Evolutionary conservation across 2,888 invertebrate genomes (phyloP).

Genomic region (Drosophila borealis): DNA sequence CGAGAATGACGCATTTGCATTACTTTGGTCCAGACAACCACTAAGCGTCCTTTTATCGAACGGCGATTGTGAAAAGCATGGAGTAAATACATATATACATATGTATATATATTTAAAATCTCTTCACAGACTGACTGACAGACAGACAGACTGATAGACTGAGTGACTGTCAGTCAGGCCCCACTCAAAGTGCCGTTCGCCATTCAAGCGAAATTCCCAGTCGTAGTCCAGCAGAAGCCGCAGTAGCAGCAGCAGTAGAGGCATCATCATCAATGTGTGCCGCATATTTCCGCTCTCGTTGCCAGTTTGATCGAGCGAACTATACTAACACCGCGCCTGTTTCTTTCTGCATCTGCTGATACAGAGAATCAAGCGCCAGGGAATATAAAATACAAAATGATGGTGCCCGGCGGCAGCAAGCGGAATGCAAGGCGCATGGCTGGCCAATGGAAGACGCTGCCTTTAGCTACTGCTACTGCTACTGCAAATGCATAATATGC

Average conservation of each 20-base stretch:
- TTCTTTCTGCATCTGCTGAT: not conserved
- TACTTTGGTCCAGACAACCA: conserved; percentile 10
- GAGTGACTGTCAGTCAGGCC: conserved; percentile 7
- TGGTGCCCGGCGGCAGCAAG: conserved; percentile 37
- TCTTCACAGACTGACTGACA: conserved; percentile 12
- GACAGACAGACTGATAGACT: conserved; percentile 7
- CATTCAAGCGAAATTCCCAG: conserved; percentile 8
- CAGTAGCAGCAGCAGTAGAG: conserved; percentile 6
- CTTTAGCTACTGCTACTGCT: conserved; percentile 13
- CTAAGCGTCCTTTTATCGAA: conserved; percentile 22
- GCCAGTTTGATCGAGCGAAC: conserved; percentile 56
- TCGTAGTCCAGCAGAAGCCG: conserved; percentile 9
- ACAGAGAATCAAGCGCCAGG: conserved; percentile 41
- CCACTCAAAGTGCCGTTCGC: conserved; percentile 9
- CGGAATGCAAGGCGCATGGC: conserved; percentile 18
- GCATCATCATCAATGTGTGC: conserved; percentile 10
- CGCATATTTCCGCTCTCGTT: conserved; percentile 52
- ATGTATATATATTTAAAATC: conserved; percentile 38
- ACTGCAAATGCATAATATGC: conserved; percentile 8
- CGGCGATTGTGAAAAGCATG: conserved; percentile 20
- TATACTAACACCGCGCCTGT: conserved; percentile 45
- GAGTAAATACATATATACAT: not conserved
- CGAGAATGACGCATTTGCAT: conserved; percentile 35
- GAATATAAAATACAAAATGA: conserved; percentile 69
- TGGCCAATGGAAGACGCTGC: conserved; percentile 5